A percentile compares a stretch with the other conserved stretches of the same genome.
Conservation (phyloP, 2,797 vertebrate genomes). For the Sebastes melanostomus region DNA sequence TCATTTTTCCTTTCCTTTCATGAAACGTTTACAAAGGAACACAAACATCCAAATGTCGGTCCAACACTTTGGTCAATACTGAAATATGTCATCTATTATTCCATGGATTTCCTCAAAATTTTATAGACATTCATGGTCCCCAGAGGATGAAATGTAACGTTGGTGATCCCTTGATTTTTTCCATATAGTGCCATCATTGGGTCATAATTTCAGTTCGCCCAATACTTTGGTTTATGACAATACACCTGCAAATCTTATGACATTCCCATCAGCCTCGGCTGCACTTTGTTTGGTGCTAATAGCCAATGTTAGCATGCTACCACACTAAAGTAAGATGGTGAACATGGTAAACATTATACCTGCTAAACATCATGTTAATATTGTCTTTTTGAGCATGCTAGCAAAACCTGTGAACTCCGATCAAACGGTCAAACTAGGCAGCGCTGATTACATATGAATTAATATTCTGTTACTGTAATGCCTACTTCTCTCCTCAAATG, state of each 20-base stretch:
- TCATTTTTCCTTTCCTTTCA: not conserved
- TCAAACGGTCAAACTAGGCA: too few species aligned
- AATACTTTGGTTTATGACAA: not conserved
- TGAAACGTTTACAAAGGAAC: not conserved
- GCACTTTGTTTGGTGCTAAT: not conserved
- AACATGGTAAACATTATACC: not conserved
- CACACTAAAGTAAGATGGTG: not conserved
- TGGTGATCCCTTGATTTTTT: not conserved
- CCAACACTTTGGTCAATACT: not conserved
- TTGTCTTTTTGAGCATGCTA: not conserved
- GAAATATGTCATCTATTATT: not conserved
- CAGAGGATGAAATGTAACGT: not conserved
- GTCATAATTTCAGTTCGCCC: not conserved
- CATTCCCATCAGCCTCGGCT: not conserved
- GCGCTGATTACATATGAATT: too few species aligned
- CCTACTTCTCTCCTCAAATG: too few species aligned
- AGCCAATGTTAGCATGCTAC: not conserved
- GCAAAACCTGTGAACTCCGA: too few species aligned
- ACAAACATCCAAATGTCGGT: not conserved
- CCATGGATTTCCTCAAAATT: not conserved
- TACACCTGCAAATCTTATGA: not conserved
- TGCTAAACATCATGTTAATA: not conserved
- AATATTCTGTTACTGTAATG: too few species aligned
- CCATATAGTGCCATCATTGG: not conserved
- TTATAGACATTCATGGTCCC: not conserved